Evolutionary conservation across 2,797 vertebrate genomes (phyloP), one percentile per base, ranked within the genome.

Genomic region (Sciaenops ocellatus): DNA sequence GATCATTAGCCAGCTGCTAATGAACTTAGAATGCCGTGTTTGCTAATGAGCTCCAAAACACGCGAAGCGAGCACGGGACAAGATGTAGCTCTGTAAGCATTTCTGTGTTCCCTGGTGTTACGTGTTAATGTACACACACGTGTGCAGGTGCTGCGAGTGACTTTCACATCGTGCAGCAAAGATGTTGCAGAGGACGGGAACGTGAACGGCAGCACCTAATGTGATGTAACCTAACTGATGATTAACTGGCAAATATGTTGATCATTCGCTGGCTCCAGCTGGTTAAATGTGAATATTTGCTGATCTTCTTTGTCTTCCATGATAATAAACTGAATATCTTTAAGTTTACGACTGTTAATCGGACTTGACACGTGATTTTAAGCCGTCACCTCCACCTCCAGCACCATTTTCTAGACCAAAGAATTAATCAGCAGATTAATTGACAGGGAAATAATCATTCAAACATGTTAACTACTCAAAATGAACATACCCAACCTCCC

Each of bases 1-100:
- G 83, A 90, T 91, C 87, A 87, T 93, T 87, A 89, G 83, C 81
- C 69, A 41, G 80, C 77, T 57, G 73, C 88, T 93, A 90, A 94
- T 93, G 87, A 89, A 89, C 87, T 87, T 57, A 65, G 69, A 73
- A 87, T 38, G 68, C 16, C 46, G n/a, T 38, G 78, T 68, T 84
- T 75, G 76, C 64, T 86, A 90, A 92, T 88, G 74, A 88, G 84
- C 79, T 52, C 54, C 20, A 15, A 42, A 26, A 20, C 12, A 17
- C 3, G 54, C 5, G 46, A 20, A 50, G 34, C 3, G 28, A 61
- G 70, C 16, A 13, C 30, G 42, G 60, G 15, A 47, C 20, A 51
- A 59, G 26, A 64, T 6, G 69, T 22, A 24, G 42, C 62, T 51
- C 7, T 17, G 5, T 51, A 30, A 44, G 41, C 52, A 42, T 51